Percentiles rank a stretch among this genome's conserved stretches.
Evolutionary conservation across 1,140 invertebrate species (phyloP).

Genomic region (Leptinotarsa lineolata): DNA sequence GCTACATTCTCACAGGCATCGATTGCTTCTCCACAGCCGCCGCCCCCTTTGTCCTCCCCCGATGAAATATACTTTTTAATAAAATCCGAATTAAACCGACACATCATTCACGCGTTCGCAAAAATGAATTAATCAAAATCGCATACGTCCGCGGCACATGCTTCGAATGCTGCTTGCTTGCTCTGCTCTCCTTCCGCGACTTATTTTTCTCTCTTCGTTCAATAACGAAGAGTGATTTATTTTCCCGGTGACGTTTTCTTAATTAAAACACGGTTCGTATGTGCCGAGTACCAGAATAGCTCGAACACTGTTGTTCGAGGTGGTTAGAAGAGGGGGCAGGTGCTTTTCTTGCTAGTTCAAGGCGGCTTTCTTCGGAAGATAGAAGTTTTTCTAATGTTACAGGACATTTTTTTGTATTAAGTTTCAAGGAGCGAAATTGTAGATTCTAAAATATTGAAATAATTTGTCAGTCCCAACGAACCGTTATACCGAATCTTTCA

Average conservation of each 20-base stretch:
- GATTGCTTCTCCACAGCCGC: neutral
- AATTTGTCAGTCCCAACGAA: too few relatives aligned
- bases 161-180: neutral
- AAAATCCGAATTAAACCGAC: constrained; percentile 16
- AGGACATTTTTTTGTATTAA: too few relatives aligned
- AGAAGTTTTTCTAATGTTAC: too few relatives aligned
- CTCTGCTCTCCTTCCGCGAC: neutral
- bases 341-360: too few relatives aligned
- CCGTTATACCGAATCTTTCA: too few relatives aligned
- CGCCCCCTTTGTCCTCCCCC: neutral
- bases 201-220: neutral
- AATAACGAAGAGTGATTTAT: constrained; percentile 23
- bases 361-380: too few relatives aligned
- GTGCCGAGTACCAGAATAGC: neutral
- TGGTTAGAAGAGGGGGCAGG: too few relatives aligned
- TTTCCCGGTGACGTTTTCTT: constrained; percentile 20
- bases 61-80: constrained; percentile 24
- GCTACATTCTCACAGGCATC: neutral
- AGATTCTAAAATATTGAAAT: too few relatives aligned
- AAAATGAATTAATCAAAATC: constrained; percentile 24
- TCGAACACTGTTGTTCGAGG: too few relatives aligned
- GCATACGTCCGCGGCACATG: neutral
- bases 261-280: constrained; percentile 19
- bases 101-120: constrained; percentile 15
- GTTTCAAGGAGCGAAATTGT: too few relatives aligned